Evolutionary conservation across 2,888 invertebrate species (phyloP).

Genomic region (Alitta virens): DNA sequence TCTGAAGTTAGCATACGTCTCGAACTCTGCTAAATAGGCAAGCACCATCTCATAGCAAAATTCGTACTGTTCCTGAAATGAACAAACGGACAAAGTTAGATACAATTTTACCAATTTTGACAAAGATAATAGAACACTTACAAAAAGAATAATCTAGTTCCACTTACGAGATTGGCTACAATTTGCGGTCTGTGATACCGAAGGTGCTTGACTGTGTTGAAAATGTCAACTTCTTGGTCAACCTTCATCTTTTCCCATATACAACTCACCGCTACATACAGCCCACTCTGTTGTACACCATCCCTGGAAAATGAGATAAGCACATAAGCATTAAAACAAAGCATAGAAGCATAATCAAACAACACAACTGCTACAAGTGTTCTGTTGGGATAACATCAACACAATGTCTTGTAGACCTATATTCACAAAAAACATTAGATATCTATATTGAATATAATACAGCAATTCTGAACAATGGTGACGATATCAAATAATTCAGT

Average conservation of each 20-base stretch:
- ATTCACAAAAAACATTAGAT: too few relatives aligned
- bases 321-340: too few relatives aligned
- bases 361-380: too few relatives aligned
- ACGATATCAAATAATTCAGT: too few relatives aligned
- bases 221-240: conserved; percentile 53
- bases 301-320: too few relatives aligned
- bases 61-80: conserved; percentile 58
- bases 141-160: too few relatives aligned
- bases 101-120: not conserved
- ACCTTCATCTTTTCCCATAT: conserved; percentile 47
- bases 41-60: conserved; percentile 58
- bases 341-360: too few relatives aligned
- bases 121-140: too few relatives aligned
- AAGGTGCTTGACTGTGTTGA: conserved; percentile 52
- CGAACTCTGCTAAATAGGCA: conserved; percentile 48
- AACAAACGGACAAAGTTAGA: conserved; percentile 6
- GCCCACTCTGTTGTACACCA: conserved; percentile 27
- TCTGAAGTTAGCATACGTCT: conserved; percentile 32
- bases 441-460: too few relatives aligned
- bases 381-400: too few relatives aligned
- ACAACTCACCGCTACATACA: conserved; percentile 27
- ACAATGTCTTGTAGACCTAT: too few relatives aligned
- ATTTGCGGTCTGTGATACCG: conserved; percentile 49
- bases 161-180: conserved; percentile 35
- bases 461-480: too few relatives aligned